A percentile compares a stretch with the other conserved stretches of the same genome.
Conservation (phyloP, 2,797 vertebrate species). For the Myripristis murdjan region DNA sequence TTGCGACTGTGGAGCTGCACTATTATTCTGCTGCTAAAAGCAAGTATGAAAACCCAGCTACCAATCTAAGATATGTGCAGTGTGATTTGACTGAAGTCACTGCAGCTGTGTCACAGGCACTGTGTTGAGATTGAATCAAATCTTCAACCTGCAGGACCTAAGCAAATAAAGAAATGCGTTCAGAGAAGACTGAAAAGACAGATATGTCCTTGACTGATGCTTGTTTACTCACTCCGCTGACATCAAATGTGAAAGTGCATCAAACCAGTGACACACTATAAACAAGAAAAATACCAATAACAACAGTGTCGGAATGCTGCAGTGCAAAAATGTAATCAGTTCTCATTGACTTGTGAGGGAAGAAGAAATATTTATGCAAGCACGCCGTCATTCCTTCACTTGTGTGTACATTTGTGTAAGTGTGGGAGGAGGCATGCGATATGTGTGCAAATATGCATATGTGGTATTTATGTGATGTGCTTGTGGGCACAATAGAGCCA, state of each 20-base stretch:
- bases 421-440: slow-evolving; percentile 1
- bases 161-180: background rate
- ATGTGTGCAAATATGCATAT: slow-evolving; percentile 7
- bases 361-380: slow-evolving; percentile 45
- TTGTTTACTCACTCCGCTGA: slow-evolving; percentile 7
- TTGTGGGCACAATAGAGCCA: slow-evolving; percentile 45
- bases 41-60: slow-evolving; percentile 6
- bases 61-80: background rate
- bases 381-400: background rate
- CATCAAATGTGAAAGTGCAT: slow-evolving; percentile 4
- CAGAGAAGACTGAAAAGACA: slow-evolving; percentile 1
- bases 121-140: background rate
- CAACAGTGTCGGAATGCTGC: slow-evolving; percentile 24
- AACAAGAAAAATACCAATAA: slow-evolving; percentile 15
- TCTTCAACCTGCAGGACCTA: background rate
- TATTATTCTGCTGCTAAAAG: background rate
- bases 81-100: background rate
- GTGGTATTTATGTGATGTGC: slow-evolving; percentile 17
- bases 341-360: slow-evolving; percentile 32
- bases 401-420: slow-evolving; percentile 13
- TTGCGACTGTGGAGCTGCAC: background rate
- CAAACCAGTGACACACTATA: background rate
- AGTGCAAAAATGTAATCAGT: slow-evolving; percentile 36
- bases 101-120: background rate
- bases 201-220: background rate